A percentile compares a stretch with the other conserved stretches of the same genome.
Evolutionary conservation across 2,797 vertebrate genomes (phyloP).

Genomic region (Acrossocheilus wenchowensis): DNA sequence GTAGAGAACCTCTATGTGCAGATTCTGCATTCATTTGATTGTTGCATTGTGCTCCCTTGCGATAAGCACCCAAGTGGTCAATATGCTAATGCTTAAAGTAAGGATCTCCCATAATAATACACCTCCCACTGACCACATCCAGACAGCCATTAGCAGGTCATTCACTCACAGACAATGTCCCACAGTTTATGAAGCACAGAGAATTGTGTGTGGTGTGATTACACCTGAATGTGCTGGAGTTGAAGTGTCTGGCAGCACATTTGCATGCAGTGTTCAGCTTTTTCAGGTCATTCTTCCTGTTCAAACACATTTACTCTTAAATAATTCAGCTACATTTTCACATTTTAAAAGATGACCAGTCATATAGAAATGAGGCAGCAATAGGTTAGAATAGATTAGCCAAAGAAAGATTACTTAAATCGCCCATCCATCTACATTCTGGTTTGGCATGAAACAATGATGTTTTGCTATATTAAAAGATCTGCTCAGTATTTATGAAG

Average conservation of each 20-base stretch:
- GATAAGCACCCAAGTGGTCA: conserved; percentile 12
- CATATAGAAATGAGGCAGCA: conserved; percentile 58
- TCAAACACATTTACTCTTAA: conserved; percentile 62
- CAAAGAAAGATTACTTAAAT: conserved; percentile 13
- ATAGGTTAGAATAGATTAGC: conserved; percentile 35
- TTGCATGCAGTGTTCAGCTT: conserved; percentile 54
- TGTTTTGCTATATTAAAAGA: conserved; percentile 14
- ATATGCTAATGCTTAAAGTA: conserved; percentile 22
- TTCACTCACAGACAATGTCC: background rate
- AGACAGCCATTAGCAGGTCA: conserved; percentile 14
- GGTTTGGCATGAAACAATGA: conserved; percentile 23
- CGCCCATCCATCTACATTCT: conserved; percentile 27
- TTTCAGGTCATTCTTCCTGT: conserved; percentile 58
- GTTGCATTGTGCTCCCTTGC: conserved; percentile 11
- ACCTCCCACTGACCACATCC: conserved; percentile 10
- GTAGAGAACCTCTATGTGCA: background rate
- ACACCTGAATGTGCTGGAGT: background rate
- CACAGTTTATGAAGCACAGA: conserved; percentile 10
- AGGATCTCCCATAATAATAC: background rate
- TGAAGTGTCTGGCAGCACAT: conserved; percentile 39
- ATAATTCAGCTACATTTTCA: conserved; percentile 69
- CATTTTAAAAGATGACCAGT: conserved; percentile 62
- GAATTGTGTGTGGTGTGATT: conserved; percentile 1
- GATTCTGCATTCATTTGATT: background rate
- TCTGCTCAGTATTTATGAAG: conserved; percentile 9